Percentiles rank a stretch among this genome's conserved stretches.
Conservation (phyloP, 2,113 vertebrate species). For the Bagarius yarrelli region DNA sequence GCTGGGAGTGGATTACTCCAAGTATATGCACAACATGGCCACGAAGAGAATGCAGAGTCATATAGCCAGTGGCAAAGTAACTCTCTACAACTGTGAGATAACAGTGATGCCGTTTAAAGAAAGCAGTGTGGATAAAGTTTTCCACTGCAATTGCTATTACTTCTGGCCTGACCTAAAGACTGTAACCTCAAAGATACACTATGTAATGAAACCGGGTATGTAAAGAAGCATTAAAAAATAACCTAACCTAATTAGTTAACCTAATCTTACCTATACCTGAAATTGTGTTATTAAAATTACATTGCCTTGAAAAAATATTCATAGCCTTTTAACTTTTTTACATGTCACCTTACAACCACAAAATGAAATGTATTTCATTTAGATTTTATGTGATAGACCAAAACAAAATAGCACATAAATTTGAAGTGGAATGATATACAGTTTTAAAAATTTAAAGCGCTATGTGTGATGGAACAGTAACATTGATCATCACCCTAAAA, state of each 20-base stretch:
- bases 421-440: no score
- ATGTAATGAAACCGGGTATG: slow-evolving; percentile 73
- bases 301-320: no score
- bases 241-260: not conserved
- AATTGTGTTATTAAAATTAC: not conserved
- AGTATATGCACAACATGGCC: slow-evolving; percentile 70
- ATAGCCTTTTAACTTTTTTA: no score
- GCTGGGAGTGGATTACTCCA: slow-evolving; percentile 69
- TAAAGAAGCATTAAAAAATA: not conserved
- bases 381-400: no score
- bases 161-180: slow-evolving; percentile 71
- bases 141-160: slow-evolving; percentile 77
- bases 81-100: slow-evolving; percentile 62
- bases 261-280: not conserved
- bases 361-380: no score
- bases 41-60: slow-evolving; percentile 55
- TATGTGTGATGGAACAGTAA: no score
- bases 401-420: no score
- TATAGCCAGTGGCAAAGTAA: slow-evolving; percentile 61
- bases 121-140: slow-evolving; percentile 67
- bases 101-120: slow-evolving; percentile 65
- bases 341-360: no score
- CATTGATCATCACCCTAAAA: no score
- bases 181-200: slow-evolving; percentile 60
- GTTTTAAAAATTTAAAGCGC: no score